Conservation (phyloP, 2,888 invertebrate genomes). For the Prosapia bicincta region DNA sequence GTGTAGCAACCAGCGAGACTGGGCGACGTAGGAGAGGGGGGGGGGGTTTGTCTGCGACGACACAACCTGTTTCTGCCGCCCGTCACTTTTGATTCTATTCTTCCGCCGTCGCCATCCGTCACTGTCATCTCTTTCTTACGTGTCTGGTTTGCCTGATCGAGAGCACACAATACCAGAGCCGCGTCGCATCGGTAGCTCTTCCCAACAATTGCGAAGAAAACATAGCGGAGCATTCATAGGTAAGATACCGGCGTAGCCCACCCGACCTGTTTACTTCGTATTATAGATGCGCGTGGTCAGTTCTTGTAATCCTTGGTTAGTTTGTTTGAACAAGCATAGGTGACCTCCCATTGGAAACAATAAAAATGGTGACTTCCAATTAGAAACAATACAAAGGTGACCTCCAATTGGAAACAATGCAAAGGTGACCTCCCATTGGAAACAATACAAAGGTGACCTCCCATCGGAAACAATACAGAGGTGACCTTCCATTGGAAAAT, state of each 20-base stretch:
- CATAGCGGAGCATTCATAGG: neutral
- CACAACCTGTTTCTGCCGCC: neutral
- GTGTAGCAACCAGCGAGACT: neutral
- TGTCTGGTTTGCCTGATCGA: conserved; percentile 15
- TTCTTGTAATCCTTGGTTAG: too few species aligned
- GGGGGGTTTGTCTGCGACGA: neutral
- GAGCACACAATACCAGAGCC: neutral
- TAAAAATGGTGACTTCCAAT: too few species aligned
- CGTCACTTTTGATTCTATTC: conserved; percentile 19
- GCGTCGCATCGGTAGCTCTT: neutral
- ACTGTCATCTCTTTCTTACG: conserved; percentile 22
- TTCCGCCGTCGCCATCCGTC: conserved; percentile 21
- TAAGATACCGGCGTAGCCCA: neutral
- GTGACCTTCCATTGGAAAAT: too few species aligned
- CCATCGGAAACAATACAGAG: too few species aligned
- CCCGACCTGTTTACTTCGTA: neutral
- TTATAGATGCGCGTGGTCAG: neutral
- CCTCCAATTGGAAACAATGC: too few species aligned
- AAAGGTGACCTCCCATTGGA: too few species aligned
- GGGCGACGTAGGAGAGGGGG: neutral
- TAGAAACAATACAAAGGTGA: too few species aligned
- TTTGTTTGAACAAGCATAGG: too few species aligned
- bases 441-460: too few species aligned
- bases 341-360: too few species aligned
- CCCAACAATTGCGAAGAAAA: neutral